Percentiles rank a stretch among this genome's conserved stretches.
Conservation (phyloP, 2,888 invertebrate genomes). For the Coelinius sp. region DNA sequence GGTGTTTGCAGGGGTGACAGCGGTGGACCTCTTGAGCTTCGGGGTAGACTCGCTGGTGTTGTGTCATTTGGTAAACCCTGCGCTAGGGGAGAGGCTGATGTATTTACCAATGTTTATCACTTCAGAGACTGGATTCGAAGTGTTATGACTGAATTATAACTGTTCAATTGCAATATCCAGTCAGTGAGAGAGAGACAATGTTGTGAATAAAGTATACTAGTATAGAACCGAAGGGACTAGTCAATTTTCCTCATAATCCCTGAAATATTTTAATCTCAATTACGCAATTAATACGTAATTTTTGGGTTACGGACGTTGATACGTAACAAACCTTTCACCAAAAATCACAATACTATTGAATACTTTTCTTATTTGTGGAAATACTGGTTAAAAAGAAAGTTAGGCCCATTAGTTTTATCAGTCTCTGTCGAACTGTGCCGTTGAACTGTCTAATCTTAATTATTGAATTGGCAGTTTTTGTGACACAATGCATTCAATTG, state of each 20-base stretch:
- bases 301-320: not conserved
- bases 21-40: conserved; percentile 41
- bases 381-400: not conserved
- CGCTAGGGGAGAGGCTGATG: not conserved
- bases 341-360: not conserved
- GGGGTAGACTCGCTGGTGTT: conserved; percentile 38
- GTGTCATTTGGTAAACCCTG: conserved; percentile 36
- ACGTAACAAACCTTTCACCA: not conserved
- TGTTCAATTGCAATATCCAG: too few relatives aligned
- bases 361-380: not conserved
- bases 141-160: not conserved
- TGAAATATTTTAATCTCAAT: too few relatives aligned
- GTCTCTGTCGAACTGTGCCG: not conserved
- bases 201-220: not conserved
- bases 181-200: too few relatives aligned
- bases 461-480: not conserved
- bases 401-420: not conserved
- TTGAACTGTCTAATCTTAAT: not conserved
- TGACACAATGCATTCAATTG: too few relatives aligned
- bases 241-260: too few relatives aligned
- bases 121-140: not conserved
- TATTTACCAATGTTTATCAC: not conserved
- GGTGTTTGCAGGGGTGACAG: conserved; percentile 42
- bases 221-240: too few relatives aligned
- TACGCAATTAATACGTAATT: conserved; percentile 1